phyloP scores from a whole-genome alignment of 2,113 vertebrate species.

The Raja brachyura region DNA sequence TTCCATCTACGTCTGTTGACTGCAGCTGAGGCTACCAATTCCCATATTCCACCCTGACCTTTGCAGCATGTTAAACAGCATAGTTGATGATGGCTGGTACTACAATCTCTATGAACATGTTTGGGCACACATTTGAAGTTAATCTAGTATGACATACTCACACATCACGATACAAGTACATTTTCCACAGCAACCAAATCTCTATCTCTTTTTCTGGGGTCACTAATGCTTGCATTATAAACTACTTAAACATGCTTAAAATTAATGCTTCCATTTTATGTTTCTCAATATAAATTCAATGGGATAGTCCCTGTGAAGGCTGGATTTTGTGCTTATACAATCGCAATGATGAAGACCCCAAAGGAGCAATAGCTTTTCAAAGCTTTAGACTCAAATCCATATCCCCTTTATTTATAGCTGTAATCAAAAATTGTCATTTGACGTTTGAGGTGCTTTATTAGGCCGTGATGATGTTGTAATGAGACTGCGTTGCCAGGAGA shows the following conservation, averaged over 20 bases:
- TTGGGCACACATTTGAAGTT: too few species aligned
- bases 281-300: neutral
- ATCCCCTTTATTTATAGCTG: slow-evolving; percentile 5
- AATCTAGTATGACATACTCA: too few species aligned
- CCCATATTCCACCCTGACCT: too few species aligned
- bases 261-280: neutral
- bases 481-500: neutral
- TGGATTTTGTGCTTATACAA: neutral
- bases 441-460: neutral
- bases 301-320: neutral
- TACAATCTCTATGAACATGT: too few species aligned
- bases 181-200: too few species aligned
- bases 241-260: neutral
- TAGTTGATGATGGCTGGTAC: too few species aligned
- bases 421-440: neutral
- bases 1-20: too few species aligned
- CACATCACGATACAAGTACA: too few species aligned
- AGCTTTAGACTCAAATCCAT: slow-evolving; percentile 2
- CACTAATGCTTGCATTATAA: neutral
- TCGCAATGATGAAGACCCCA: neutral
- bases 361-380: neutral
- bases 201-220: neutral
- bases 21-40: too few species aligned
- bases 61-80: too few species aligned
- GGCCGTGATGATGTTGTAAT: neutral